Conservation (phyloP, 2,113 vertebrate species). For the Cryptotis parvus region DNA sequence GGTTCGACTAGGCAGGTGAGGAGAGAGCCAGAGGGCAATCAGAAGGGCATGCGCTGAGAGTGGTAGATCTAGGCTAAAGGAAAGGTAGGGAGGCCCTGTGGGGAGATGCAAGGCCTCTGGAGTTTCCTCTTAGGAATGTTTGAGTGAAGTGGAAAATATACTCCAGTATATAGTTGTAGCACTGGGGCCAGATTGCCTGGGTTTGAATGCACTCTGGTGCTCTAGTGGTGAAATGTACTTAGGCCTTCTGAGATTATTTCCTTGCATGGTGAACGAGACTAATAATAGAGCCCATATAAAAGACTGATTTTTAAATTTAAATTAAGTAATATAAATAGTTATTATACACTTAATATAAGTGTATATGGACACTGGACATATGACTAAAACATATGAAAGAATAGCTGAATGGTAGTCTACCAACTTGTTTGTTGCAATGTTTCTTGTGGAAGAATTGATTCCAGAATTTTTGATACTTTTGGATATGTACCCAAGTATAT, state of each 20-base stretch:
- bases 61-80: neutral
- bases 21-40: neutral
- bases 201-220: neutral
- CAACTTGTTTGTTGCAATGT: neutral
- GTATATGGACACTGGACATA: neutral
- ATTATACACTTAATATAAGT: neutral
- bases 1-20: fast-evolving
- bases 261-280: too few species aligned
- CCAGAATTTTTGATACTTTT: neutral
- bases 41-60: neutral
- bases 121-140: neutral
- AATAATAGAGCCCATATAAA: neutral
- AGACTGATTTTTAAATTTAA: neutral
- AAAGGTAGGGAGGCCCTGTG: neutral
- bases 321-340: neutral
- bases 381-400: neutral
- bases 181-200: neutral
- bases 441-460: slow-evolving; percentile 19
- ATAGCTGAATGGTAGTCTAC: neutral
- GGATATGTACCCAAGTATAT: neutral
- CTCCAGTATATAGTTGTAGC: too few species aligned
- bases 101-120: neutral
- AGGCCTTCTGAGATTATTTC: too few species aligned
- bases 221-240: neutral
- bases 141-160: neutral